These are phyloP conservation scores for Drosophila mulleri DNA, from an alignment of 2,888 invertebrate genomes.

Conservation along the genomic window DNA sequence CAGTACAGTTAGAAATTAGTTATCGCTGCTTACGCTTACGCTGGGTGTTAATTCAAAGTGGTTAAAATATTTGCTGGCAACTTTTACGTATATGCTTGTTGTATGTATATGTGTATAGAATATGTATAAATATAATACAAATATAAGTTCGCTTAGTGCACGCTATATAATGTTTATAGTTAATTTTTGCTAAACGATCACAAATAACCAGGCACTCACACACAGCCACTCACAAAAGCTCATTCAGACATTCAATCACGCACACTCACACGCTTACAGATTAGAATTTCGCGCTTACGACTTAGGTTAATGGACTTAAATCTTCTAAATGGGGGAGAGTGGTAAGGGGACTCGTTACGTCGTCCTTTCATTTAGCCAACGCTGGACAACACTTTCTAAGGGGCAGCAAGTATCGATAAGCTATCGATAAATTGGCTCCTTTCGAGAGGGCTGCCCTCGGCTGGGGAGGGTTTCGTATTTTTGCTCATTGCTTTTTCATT, in stretches of 20 bases:
- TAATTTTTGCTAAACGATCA: constrained; percentile 80
- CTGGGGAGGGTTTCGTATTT: constrained; percentile 14
- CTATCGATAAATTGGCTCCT: neutral
- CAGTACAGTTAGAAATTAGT: constrained; percentile 64
- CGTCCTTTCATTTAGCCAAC: constrained; percentile 30
- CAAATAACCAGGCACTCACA: constrained; percentile 60
- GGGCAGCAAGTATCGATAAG: constrained; percentile 4
- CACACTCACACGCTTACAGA: constrained; percentile 57
- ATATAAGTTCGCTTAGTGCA: constrained; percentile 63
- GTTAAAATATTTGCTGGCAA: constrained; percentile 53
- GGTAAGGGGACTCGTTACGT: constrained; percentile 47
- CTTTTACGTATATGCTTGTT: constrained; percentile 51
- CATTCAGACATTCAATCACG: constrained; percentile 34
- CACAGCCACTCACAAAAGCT: constrained; percentile 32
- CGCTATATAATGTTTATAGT: constrained; percentile 72
- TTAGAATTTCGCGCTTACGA: constrained; percentile 66
- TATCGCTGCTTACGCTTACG: constrained; percentile 49
- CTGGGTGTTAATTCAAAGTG: constrained; percentile 30
- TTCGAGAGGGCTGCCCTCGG: constrained; percentile 14
- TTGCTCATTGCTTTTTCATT: constrained; percentile 62
- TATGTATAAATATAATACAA: constrained; percentile 55
- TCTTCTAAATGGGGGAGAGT: constrained; percentile 50
- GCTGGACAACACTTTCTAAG: constrained; percentile 20
- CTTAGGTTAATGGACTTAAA: constrained; percentile 54
- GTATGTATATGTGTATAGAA: constrained; percentile 40